Conservation (phyloP, 2,797 vertebrate genomes). For the Dallia pectoralis region DNA sequence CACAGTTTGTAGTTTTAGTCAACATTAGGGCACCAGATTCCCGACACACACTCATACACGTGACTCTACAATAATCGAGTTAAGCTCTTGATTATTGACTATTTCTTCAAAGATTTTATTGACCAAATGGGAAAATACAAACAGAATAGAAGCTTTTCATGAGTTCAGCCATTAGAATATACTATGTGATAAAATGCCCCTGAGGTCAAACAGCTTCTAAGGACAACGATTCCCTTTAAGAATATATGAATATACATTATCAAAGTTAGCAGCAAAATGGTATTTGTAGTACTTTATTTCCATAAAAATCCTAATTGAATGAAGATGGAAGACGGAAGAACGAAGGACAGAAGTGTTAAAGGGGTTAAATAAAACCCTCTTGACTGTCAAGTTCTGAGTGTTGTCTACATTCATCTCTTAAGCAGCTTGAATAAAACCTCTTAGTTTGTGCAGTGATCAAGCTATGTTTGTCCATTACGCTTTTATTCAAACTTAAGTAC, state of each 20-base stretch:
- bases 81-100: too few relatives aligned
- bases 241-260: background rate
- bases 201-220: background rate
- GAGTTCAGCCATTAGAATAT: background rate
- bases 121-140: too few relatives aligned
- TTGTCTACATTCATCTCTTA: slow-evolving; percentile 59
- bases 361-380: background rate
- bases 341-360: background rate
- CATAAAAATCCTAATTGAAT: background rate
- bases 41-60: too few relatives aligned
- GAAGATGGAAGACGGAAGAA: background rate
- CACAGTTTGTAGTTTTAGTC: too few relatives aligned
- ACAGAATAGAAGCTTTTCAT: background rate
- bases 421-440: slow-evolving; percentile 72
- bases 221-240: background rate
- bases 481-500: slow-evolving; percentile 74
- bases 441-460: slow-evolving; percentile 79
- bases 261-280: background rate
- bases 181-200: background rate
- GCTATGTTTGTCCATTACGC: slow-evolving; percentile 76
- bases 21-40: too few relatives aligned
- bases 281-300: background rate
- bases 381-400: slow-evolving; percentile 30
- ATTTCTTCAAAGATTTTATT: background rate
- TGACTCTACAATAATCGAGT: too few relatives aligned